Base-by-base conservation (phyloP, 2,888 invertebrate species). In the Dyspetes luteomarginatus region DNA sequence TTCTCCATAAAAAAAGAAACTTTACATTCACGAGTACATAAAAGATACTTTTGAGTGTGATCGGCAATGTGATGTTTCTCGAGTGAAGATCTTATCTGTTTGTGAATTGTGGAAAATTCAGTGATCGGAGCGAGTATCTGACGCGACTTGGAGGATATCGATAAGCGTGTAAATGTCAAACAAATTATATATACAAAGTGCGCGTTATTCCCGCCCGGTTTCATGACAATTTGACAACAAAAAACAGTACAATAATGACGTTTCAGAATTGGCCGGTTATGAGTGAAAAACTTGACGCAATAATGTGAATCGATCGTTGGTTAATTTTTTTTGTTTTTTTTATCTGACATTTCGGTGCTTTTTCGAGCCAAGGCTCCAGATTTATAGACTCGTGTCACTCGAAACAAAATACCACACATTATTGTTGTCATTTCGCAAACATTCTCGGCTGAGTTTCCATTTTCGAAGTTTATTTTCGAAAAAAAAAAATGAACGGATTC, bases 401-500 rank as follows among this genome's bases (percentile, higher is more conserved):
- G 26, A n/a, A 22, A 28, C 58, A n/a, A 12, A 9, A 7, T 7
- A 22, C 58, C n/a, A 15, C 9, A 28, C n/a, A 19, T 7, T 58
- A 26, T 15, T 24, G 22, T 58, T 58, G 58, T 58, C 5, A 15
- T 30, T 22, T 0, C 1, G 9, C n/a, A 58, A 24, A n/a, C n/a
- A 24, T 9, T 65, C 17, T 17, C 3, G 5, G 48, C 17, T n/a
- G 48, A 15, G n/a, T 68, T 55, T 4, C 22, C 30, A 9, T 55
- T n/a, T 12, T 68, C 1, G n/a, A 17, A 24, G 3, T 24, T 48
- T 48, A 0, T 7, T 52, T 19, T 62, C 28, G 7, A 60, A 30
- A 62, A 62, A 28, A 3, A 92, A 93, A 93, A 92, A 96, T 96
- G 95, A 97, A 97, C 95, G 97, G 97, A 91, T 97, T 97, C 92